Evolutionary conservation across 2,888 invertebrate genomes (phyloP).

Genomic region (Bhutanitis thaidina): DNA sequence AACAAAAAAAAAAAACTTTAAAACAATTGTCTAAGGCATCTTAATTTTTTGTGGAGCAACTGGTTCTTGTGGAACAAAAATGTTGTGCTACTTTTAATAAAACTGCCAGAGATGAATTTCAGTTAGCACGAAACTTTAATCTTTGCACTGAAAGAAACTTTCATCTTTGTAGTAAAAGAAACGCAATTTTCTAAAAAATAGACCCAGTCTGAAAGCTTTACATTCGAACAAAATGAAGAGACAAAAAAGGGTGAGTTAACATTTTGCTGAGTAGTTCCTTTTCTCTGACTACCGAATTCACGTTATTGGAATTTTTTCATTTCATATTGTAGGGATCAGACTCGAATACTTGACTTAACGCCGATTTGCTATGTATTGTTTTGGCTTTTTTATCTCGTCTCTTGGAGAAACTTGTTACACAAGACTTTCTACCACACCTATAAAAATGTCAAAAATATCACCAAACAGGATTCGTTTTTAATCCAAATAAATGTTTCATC

Average conservation of each 20-base stretch:
- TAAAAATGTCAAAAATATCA: too few relatives aligned
- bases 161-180: conserved; percentile 5
- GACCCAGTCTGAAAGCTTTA: background rate
- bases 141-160: conserved; percentile 11
- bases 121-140: conserved; percentile 8
- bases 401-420: too few relatives aligned
- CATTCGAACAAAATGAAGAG: background rate
- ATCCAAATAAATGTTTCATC: too few relatives aligned
- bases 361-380: too few relatives aligned
- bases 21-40: too few relatives aligned
- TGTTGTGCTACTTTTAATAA: conserved; percentile 1
- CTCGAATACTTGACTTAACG: background rate
- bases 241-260: background rate
- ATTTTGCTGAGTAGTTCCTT: background rate
- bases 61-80: too few relatives aligned
- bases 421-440: too few relatives aligned
- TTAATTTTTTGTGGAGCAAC: too few relatives aligned
- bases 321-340: background rate
- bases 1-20: too few relatives aligned
- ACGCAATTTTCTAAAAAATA: conserved; percentile 5
- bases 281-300: background rate
- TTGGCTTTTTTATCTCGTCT: too few relatives aligned
- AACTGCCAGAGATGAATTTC: conserved; percentile 6
- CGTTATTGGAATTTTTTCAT: conserved; percentile 4
- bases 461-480: too few relatives aligned